Conservation (phyloP, 2,888 invertebrate species). For the Ernsta delagoae region DNA sequence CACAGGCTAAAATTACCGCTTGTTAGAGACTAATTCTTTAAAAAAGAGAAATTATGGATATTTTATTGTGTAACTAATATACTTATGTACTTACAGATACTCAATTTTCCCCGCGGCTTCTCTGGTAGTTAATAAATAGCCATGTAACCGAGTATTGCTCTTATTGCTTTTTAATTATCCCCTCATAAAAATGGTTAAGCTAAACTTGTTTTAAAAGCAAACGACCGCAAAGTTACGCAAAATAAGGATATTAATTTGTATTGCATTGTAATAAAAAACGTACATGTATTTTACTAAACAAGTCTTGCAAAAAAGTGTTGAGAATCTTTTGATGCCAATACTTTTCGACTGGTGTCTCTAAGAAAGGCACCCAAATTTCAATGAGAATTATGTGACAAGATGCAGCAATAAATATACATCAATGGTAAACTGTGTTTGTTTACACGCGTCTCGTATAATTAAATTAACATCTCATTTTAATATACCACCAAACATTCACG, state of each 20-base stretch:
- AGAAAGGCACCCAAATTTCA: neutral
- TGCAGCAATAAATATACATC: slow-evolving; percentile 3
- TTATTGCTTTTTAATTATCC: too few relatives aligned
- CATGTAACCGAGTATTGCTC: too few relatives aligned
- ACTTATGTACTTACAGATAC: too few relatives aligned
- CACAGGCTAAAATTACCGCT: slow-evolving; percentile 27
- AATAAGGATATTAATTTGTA: too few relatives aligned
- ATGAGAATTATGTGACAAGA: neutral
- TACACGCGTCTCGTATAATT: slow-evolving; percentile 12
- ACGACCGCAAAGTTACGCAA: too few relatives aligned
- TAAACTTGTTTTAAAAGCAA: too few relatives aligned
- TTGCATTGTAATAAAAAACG: too few relatives aligned
- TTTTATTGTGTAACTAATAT: neutral
- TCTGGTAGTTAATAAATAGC: too few relatives aligned
- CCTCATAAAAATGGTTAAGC: too few relatives aligned
- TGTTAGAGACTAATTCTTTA: slow-evolving; percentile 21
- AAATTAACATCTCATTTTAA: slow-evolving; percentile 21
- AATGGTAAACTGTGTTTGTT: slow-evolving; percentile 12
- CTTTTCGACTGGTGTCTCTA: neutral
- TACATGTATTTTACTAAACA: too few relatives aligned
- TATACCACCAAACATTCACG: neutral
- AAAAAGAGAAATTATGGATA: slow-evolving; percentile 17
- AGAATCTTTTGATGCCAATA: neutral
- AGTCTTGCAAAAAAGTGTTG: neutral
- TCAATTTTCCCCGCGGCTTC: neutral